Base-by-base conservation (phyloP, 2,888 invertebrate genomes). In the Anaspis maculata region DNA sequence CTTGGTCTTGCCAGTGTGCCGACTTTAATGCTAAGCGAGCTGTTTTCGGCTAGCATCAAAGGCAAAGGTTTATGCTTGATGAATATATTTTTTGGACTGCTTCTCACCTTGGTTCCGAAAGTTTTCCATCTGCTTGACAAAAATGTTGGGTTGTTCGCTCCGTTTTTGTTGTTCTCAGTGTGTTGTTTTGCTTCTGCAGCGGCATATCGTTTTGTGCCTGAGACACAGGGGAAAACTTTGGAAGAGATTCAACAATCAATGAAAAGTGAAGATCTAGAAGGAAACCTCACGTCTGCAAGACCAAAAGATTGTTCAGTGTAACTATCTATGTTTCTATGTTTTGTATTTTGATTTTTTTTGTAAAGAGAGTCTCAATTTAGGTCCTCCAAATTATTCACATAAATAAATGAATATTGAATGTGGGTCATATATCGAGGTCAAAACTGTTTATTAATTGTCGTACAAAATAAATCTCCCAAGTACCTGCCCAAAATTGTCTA, bases 301-400 rank as follows among this genome's bases (percentile, higher is more conserved):
- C 22, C 15, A 12, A 9, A 25, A n/a, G n/a, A n/a, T n/a, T 31
- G 52, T 59, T 14, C 60, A 45, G 7, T 42, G 34, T 34, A 59
- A 56, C 39, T 64, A 62, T 22, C 62, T 62, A 45, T 62, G 57
- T 34, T 61, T 59, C 19, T 62, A 44, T 5, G 59, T 58, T 34
- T 57, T 61, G 2, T 59, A 61, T 39, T 52, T 57, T 1, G 62
- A 62, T 39, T 63, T 59, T n/a, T n/a, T n/a, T n/a, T n/a, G n/a
- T n/a, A n/a, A n/a, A n/a, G n/a, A n/a, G n/a, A n/a, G n/a, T n/a
- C n/a, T n/a, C n/a, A n/a, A n/a, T n/a, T n/a, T n/a, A n/a, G n/a
- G n/a, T n/a, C n/a, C n/a, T n/a, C n/a, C n/a, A n/a, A n/a, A n/a
- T n/a, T n/a, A n/a, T n/a, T n/a, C n/a, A n/a, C n/a, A n/a, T n/a